Evolutionary conservation across 2,113 vertebrate species (phyloP).

Genomic region (Xiphias gladius): DNA sequence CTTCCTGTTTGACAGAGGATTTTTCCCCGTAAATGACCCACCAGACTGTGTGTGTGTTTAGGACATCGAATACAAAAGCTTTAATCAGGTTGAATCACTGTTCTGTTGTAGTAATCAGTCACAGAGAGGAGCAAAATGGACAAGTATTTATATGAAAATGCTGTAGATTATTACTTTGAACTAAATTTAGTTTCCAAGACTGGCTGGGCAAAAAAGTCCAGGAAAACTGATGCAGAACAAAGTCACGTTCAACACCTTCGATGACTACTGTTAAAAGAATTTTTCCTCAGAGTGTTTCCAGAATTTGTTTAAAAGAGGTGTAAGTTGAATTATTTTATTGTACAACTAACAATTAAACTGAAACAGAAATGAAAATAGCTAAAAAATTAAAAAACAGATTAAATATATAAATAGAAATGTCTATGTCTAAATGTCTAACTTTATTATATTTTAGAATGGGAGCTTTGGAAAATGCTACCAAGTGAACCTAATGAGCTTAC

Average conservation of each 20-base stretch:
- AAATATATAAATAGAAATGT: no score
- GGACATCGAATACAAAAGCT: conserved; percentile 19
- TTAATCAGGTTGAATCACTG: conserved; percentile 28
- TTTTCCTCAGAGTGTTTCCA: no score
- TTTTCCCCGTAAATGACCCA: conserved; percentile 12
- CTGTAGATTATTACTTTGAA: not conserved
- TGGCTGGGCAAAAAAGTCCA: not conserved
- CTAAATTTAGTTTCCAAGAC: not conserved
- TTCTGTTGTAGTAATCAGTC: conserved; percentile 14
- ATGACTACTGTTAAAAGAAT: not conserved
- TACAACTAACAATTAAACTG: no score
- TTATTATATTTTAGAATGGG: no score
- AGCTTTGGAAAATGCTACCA: no score
- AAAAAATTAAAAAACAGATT: not conserved
- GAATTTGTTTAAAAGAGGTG: not conserved
- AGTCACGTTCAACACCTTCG: not conserved
- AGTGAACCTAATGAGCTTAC: no score
- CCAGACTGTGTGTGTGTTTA: conserved; percentile 17
- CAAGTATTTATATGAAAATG: conserved; percentile 18
- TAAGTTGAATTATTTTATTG: not conserved
- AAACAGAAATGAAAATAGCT: not conserved
- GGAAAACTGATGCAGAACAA: no score
- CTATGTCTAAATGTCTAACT: no score
- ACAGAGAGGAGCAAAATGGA: conserved; percentile 15
- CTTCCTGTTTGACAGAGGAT: conserved; percentile 46